Evolutionary conservation across 2,113 vertebrate genomes (phyloP).

Genomic region (Camelus dromedarius): DNA sequence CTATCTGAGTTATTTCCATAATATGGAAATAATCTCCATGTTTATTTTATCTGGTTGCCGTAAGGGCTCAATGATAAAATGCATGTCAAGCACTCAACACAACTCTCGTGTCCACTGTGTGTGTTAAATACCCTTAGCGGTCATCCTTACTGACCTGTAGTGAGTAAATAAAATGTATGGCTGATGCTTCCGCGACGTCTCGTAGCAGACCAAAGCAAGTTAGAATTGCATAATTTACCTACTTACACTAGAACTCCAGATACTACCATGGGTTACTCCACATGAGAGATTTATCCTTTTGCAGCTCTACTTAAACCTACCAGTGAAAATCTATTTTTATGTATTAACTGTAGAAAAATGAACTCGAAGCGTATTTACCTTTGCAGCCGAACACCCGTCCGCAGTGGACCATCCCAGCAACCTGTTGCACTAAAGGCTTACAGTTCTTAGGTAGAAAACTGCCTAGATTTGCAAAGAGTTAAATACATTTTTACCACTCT

Average conservation of each 20-base stretch:
- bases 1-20: background rate
- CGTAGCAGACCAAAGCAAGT: background rate
- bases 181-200: background rate
- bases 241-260: background rate
- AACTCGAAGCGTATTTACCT: background rate
- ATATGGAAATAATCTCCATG: background rate
- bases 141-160: background rate
- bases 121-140: background rate
- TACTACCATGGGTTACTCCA: background rate
- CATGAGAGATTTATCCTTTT: slow-evolving; percentile 13
- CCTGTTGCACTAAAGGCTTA: background rate
- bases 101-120: background rate
- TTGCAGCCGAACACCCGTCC: background rate
- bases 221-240: background rate
- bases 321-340: background rate
- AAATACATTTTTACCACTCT: slow-evolving; percentile 48
- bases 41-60: background rate
- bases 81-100: background rate
- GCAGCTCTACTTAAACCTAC: background rate
- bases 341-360: slow-evolving; percentile 29
- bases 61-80: background rate
- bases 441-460: slow-evolving; percentile 57
- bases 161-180: background rate
- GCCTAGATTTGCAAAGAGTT: slow-evolving; percentile 43
- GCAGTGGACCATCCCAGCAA: background rate